These are phyloP conservation scores for Phallusia fumigata DNA, from an alignment of 23 tunicate species.

Conservation along the genomic window DNA sequence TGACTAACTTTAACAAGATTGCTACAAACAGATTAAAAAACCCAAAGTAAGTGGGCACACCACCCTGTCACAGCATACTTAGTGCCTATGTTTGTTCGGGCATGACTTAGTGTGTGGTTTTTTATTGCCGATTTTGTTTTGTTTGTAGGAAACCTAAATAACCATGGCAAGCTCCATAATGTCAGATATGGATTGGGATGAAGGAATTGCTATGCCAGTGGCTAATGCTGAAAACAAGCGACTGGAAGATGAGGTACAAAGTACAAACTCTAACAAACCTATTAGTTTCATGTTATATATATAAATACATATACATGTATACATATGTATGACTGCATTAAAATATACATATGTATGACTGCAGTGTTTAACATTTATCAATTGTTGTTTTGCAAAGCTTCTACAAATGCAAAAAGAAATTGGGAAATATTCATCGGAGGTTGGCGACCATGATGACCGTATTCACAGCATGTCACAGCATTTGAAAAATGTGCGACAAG, in stretches of 20 bases:
- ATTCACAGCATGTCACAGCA: slow-evolving; percentile 76
- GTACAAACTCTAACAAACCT: neutral
- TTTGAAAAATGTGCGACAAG: slow-evolving; percentile 85
- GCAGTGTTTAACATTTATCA: too few relatives aligned
- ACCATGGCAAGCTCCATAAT: slow-evolving; percentile 60
- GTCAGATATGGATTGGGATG: slow-evolving; percentile 96
- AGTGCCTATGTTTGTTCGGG: too few relatives aligned
- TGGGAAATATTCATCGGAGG: slow-evolving; percentile 14
- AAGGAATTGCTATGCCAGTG: slow-evolving; percentile 96
- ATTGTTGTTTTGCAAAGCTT: slow-evolving; percentile 32
- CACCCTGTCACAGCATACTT: too few relatives aligned
- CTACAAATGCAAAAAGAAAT: slow-evolving; percentile 57
- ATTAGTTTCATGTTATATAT: too few relatives aligned
- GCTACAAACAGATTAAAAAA: too few relatives aligned
- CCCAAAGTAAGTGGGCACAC: too few relatives aligned
- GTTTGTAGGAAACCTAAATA: neutral
- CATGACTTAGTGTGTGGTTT: too few relatives aligned
- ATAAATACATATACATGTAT: too few relatives aligned
- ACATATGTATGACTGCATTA: too few relatives aligned
- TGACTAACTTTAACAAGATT: too few relatives aligned
- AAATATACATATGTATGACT: too few relatives aligned
- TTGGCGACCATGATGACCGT: slow-evolving; percentile 61
- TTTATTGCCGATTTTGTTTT: too few relatives aligned
- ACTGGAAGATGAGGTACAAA: slow-evolving; percentile 76
- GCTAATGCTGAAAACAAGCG: slow-evolving; percentile 88